Evolutionary conservation across 1,140 invertebrate genomes (phyloP), one percentile per base, ranked within the genome.

Genomic region (Drosophila busckii): DNA sequence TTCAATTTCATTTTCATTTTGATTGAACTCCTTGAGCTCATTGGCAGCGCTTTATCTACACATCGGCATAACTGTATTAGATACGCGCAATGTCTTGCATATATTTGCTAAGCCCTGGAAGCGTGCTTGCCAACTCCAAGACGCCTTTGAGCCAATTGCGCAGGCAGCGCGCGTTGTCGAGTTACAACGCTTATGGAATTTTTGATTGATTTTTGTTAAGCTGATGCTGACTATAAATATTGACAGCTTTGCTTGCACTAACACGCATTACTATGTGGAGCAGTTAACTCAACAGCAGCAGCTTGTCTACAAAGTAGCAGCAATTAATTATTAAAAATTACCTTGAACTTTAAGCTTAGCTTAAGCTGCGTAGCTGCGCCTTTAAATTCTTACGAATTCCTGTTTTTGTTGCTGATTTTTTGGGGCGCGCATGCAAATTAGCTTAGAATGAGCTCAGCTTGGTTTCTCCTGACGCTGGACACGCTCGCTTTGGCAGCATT

Each of bases 181-280:
- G n/a, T n/a, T n/a, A n/a, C n/a, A n/a, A n/a, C n/a, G n/a, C n/a
- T 82, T 64, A 82, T 65, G 50, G 64, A 55, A 59, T 69, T 70
- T 80, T 52, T 45, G 62, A 64, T 58, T 42, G 38, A 35, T 50
- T 54, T 69, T 23, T 31, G 66, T 69, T 70, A n/a, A 56, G 59
- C 59, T 49, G 42, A n/a, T 46, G 48, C 42, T 56, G 50, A 44
- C 35, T 38, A 40, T 49, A 29, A 44, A 35, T 29, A 58, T 23
- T 22, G 50, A 52, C 12, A n/a, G 17, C 1, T 62, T 61, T 46
- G 46, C 17, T 35, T 26, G 35, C 46, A 68, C 50, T 75, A 45
- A 50, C 46, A 58, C 56, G 29, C 40, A 49, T 41, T 12, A 32
- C 34, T 52, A 80, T 71, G 50, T 80, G 46, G 75, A 82, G 63